A percentile compares a stretch with the other conserved stretches of the same genome.
Evolutionary conservation across 1,140 invertebrate species (phyloP).

Genomic region (Drosophila orosa): DNA sequence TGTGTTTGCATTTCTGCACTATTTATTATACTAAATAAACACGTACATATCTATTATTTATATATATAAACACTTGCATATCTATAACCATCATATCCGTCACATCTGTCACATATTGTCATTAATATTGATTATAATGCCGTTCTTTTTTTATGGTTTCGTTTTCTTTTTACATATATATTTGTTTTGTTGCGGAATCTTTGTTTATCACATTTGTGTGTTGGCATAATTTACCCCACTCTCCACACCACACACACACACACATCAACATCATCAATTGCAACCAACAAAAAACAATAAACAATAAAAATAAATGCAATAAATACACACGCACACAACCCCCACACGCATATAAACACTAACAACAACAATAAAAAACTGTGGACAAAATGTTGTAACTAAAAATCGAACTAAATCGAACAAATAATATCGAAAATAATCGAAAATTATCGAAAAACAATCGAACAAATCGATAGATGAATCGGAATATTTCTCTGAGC

Average conservation of each 20-base stretch:
- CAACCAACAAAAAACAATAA: constrained; percentile 50
- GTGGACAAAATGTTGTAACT: constrained; percentile 43
- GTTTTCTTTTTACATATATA: constrained; percentile 32
- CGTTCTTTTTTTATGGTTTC: constrained; percentile 46
- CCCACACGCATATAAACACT: constrained; percentile 33
- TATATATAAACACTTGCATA: too few species aligned
- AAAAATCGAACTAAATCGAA: constrained; percentile 14
- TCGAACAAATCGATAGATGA: constrained; percentile 53
- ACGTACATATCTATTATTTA: not conserved
- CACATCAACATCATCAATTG: constrained; percentile 45
- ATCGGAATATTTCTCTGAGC: constrained; percentile 84
- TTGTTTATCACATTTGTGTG: constrained; percentile 58
- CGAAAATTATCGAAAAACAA: constrained; percentile 49
- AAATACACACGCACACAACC: constrained; percentile 30
- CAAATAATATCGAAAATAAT: constrained; percentile 57
- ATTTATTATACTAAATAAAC: constrained; percentile 9
- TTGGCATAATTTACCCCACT: constrained; percentile 40
- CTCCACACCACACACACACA: constrained; percentile 51
- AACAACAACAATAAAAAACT: constrained; percentile 54
- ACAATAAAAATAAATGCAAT: constrained; percentile 17
- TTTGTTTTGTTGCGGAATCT: constrained; percentile 57
- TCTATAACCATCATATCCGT: constrained; percentile 18
- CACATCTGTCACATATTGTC: constrained; percentile 58
- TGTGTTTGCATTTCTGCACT: constrained; percentile 24
- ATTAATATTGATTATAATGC: constrained; percentile 70